phyloP scores from a whole-genome alignment of 2,888 invertebrate genomes.

The Nomada fabriciana region DNA sequence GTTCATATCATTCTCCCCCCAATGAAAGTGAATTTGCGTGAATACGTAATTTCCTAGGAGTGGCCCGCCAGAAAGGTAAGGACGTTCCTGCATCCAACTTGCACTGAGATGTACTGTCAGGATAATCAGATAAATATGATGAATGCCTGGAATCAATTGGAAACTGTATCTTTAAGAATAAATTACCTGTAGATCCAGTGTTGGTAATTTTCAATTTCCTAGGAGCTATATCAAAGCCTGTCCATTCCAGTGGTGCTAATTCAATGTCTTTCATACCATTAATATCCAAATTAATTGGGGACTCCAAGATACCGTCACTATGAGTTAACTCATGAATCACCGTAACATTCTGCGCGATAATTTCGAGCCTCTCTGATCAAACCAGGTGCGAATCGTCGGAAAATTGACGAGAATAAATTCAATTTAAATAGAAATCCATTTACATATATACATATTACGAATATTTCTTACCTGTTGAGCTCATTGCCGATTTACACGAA shows the following conservation, averaged over 20 bases:
- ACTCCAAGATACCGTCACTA: conserved; percentile 73
- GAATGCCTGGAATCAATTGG: not conserved
- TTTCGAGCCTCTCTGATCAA: conserved; percentile 13
- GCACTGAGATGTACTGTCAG: conserved; percentile 87
- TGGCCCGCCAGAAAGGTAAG: conserved; percentile 87
- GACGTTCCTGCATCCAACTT: conserved; percentile 87
- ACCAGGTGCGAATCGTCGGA: not conserved
- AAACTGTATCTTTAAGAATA: not conserved
- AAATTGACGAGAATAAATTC: not conserved
- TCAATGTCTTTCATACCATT: conserved; percentile 77
- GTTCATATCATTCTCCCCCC: conserved; percentile 87
- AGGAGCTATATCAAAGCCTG: conserved; percentile 86
- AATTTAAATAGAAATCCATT: not conserved
- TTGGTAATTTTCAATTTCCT: conserved; percentile 89
- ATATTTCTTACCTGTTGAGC: conserved; percentile 8
- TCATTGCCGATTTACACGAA: conserved; percentile 2
- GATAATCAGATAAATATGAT: not conserved
- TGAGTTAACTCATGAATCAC: conserved; percentile 42
- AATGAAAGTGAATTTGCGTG: conserved; percentile 90
- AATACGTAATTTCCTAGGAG: conserved; percentile 87
- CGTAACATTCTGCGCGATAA: conserved; percentile 35
- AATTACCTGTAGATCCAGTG: conserved; percentile 88
- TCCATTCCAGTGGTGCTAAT: conserved; percentile 85
- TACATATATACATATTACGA: not conserved
- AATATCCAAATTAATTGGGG: conserved; percentile 85